Evolutionary conservation across 2,113 vertebrate species (phyloP).

Genomic region (Gadus chalcogrammus): DNA sequence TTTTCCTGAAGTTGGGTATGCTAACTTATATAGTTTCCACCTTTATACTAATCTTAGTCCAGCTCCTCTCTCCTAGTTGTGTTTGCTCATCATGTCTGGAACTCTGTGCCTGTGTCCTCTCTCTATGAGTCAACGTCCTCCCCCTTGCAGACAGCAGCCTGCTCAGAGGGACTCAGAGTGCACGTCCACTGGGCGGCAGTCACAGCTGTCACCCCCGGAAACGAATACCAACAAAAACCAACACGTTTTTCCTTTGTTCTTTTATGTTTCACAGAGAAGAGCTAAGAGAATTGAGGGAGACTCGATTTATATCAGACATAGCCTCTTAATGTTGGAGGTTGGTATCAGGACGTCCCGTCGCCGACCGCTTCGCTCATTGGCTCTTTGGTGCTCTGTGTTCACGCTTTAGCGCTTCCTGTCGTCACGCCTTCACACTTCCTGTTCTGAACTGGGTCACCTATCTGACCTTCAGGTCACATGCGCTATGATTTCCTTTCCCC

Average conservation of each 20-base stretch:
- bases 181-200: constrained; percentile 35
- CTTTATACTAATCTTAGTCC: constrained; percentile 31
- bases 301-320: constrained; percentile 99
- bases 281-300: constrained; percentile 97
- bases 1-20: background rate
- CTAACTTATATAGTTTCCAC: background rate
- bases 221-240: constrained; percentile 33
- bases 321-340: constrained; percentile 99
- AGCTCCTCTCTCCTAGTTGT: constrained; percentile 30
- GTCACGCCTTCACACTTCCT: no score
- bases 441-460: no score
- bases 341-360: constrained; percentile 81
- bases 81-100: background rate
- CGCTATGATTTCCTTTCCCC: no score
- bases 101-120: no score
- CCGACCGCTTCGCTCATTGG: constrained; percentile 76
- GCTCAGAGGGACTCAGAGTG: background rate
- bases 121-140: no score
- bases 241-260: constrained; percentile 58
- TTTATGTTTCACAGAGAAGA: constrained; percentile 92
- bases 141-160: no score
- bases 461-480: no score
- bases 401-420: constrained; percentile 11
- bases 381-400: constrained; percentile 50
- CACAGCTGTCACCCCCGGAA: constrained; percentile 37